phyloP scores from a whole-genome alignment of 2,113 vertebrate genomes.

The Proteles cristata region DNA sequence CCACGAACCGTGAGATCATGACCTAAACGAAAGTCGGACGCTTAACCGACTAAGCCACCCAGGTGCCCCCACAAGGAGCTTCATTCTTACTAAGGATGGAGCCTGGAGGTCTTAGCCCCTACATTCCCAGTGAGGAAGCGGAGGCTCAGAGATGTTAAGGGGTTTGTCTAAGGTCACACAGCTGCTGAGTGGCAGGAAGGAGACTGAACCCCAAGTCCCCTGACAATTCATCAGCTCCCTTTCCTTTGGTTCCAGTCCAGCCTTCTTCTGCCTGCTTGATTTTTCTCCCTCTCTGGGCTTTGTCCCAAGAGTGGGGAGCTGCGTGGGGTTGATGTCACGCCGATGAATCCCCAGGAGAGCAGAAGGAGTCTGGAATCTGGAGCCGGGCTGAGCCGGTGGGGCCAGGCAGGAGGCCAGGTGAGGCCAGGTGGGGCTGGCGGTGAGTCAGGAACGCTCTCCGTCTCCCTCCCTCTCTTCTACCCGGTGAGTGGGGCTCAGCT shows the following conservation, averaged over 20 bases:
- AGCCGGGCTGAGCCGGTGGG: background rate
- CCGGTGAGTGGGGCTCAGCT: conserved; percentile 66
- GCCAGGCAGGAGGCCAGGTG: background rate
- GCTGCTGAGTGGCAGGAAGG: background rate
- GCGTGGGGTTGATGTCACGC: background rate
- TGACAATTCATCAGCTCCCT: background rate
- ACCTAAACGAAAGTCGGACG: too few species aligned
- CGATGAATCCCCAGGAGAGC: background rate
- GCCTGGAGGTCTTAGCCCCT: background rate
- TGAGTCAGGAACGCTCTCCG: background rate
- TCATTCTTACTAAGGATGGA: background rate
- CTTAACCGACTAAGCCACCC: too few species aligned
- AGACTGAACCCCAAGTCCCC: background rate
- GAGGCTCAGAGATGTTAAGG: conserved; percentile 18
- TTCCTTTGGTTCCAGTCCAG: background rate
- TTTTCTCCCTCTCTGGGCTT: background rate
- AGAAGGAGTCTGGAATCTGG: background rate
- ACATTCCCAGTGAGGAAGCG: background rate
- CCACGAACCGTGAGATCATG: too few species aligned
- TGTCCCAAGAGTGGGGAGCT: background rate
- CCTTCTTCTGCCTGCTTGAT: background rate
- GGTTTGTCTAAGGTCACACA: background rate
- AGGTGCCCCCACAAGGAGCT: background rate
- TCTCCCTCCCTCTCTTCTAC: background rate
- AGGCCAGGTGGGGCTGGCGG: background rate